Evolutionary conservation across 2,113 vertebrate genomes (phyloP), one percentile per base, ranked within the genome.

Genomic region (Melanerpes formicivorus): DNA sequence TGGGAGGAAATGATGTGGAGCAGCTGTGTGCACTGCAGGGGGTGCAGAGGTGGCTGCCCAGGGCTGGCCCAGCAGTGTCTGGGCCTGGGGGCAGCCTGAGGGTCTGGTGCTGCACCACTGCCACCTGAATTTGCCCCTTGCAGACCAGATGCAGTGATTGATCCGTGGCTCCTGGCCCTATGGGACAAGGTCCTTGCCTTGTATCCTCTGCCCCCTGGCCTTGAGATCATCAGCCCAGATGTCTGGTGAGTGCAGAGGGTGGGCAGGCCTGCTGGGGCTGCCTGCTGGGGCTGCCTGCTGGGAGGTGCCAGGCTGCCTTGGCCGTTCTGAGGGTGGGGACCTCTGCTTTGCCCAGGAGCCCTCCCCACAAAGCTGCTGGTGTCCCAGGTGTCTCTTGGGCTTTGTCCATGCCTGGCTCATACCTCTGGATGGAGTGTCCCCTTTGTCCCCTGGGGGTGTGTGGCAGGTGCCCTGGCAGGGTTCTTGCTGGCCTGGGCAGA

Each of bases 71-170:
- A 46, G 32, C 4, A 0, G 16, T 84, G 62, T 22, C 37, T 1
- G 1, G 4, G 6, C 10, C 18, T 71, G 27, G 4, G 18, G 19
- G 23, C 52, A 60, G 46, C 27, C 14, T 25, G 32, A 55, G 21
- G 65, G 13, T 46, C 4, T 48, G n/a, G 3, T 65, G 32, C 17
- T 42, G 14, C 18, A 6, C 27, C 69, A 30, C 69, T 80, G n/a
- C 54, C 80, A 30, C 74, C 29, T 3, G 1, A 22, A 30, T 81
- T 48, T 87, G 15, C 22, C 5, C 0, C 46, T 72, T 84, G 32
- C 97, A 99, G 99, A n/a, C 95, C 98, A 0, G 98, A 99, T 34
- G 99, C 98, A 7, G 98, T 98, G 72, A 86, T 99, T 0, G 99
- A 99, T 90, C 98, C 98, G 0, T 99, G 99, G 99, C 96, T 99